These are phyloP conservation scores for Neodiprion fabricii DNA, from an alignment of 1,140 invertebrate genomes.

Conservation along the genomic window DNA sequence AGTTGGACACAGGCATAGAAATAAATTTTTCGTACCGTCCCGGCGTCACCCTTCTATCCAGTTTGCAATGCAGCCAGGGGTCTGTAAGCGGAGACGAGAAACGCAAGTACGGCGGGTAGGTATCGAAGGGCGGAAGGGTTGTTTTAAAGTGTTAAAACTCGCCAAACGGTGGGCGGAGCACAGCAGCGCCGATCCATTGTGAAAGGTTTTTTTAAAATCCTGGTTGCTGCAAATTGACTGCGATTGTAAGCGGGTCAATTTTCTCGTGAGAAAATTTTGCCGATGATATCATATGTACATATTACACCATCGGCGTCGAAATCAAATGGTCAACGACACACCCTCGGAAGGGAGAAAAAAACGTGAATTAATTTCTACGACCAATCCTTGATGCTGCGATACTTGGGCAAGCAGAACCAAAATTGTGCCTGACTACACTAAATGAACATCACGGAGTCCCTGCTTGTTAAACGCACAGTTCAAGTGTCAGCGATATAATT, in stretches of 20 bases:
- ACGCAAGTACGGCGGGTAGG: constrained; percentile 10
- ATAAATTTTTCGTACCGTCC: background rate
- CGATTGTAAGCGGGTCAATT: constrained; percentile 18
- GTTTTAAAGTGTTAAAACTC: background rate
- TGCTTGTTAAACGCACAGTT: background rate
- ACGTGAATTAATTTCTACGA: too few species aligned
- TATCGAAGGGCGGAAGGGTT: constrained; percentile 14
- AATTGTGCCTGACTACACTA: too few species aligned
- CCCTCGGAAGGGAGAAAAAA: too few species aligned
- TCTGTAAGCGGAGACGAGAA: constrained; percentile 9
- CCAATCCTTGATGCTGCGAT: too few species aligned
- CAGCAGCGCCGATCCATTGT: constrained; percentile 19
- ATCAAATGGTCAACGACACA: too few species aligned
- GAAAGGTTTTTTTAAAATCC: constrained; percentile 29
- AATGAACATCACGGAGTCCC: background rate
- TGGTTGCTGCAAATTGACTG: constrained; percentile 21
- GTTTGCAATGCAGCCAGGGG: background rate
- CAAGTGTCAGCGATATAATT: background rate
- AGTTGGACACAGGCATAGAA: background rate
- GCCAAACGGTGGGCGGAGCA: background rate
- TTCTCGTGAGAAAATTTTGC: background rate
- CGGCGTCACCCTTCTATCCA: background rate
- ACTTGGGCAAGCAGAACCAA: too few species aligned
- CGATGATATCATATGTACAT: too few species aligned
- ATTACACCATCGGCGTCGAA: too few species aligned